phyloP scores from a whole-genome alignment of 2,113 vertebrate genomes.

The Oreochromis aureus region DNA sequence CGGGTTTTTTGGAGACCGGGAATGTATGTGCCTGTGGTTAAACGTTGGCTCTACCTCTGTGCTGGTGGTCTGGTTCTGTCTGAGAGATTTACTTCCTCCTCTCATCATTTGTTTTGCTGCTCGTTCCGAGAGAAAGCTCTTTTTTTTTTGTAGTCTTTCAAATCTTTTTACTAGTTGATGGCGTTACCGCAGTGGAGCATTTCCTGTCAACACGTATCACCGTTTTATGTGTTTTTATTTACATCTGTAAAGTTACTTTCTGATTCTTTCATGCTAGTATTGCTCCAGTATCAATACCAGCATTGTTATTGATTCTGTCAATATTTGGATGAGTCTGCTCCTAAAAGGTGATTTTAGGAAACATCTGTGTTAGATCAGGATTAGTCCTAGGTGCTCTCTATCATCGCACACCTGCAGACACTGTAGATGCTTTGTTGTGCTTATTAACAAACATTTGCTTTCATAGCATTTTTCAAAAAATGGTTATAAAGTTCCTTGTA shows the following conservation, averaged over 20 bases:
- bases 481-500: background rate
- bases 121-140: background rate
- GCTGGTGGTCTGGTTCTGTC: background rate
- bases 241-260: background rate
- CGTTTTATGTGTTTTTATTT: background rate
- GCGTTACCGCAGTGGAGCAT: background rate
- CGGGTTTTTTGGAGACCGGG: background rate
- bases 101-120: background rate
- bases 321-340: background rate
- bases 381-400: background rate
- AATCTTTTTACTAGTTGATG: background rate
- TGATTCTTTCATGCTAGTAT: background rate
- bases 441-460: background rate
- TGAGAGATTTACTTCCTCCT: background rate
- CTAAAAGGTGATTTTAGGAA: background rate
- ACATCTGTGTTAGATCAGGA: background rate
- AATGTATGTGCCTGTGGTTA: background rate
- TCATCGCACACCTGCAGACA: background rate
- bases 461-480: background rate
- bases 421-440: background rate
- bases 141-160: background rate
- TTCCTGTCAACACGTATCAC: background rate
- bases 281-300: background rate
- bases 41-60: background rate
- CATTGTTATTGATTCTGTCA: background rate